These are phyloP conservation scores for Catocala fraxini DNA, from an alignment of 2,888 invertebrate species.

Conservation along the genomic window DNA sequence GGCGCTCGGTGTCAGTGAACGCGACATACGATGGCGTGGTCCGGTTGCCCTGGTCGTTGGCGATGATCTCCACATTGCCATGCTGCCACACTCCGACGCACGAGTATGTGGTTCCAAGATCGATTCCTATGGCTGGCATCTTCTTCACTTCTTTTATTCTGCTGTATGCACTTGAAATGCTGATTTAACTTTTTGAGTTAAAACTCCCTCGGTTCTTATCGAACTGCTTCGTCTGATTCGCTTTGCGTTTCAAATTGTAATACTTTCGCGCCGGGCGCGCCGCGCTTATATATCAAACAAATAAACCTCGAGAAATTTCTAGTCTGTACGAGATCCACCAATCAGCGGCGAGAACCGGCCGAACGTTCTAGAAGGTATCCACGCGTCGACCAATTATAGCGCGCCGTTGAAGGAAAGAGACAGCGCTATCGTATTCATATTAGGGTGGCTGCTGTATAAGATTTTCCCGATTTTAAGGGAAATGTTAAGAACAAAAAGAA, in stretches of 20 bases:
- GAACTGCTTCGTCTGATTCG: constrained; percentile 62
- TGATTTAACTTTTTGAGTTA: constrained; percentile 19
- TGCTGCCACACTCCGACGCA: constrained; percentile 95
- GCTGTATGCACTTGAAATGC: constrained; percentile 35
- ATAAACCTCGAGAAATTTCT: constrained; percentile 67
- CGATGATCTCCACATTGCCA: constrained; percentile 94
- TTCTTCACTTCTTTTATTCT: constrained; percentile 32
- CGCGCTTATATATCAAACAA: constrained; percentile 67
- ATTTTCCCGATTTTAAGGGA: constrained; percentile 19
- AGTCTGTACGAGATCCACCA: constrained; percentile 58
- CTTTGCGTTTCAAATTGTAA: constrained; percentile 73
- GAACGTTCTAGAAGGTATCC: constrained; percentile 63
- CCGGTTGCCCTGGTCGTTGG: constrained; percentile 96
- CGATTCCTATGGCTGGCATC: constrained; percentile 82
- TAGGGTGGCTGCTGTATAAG: constrained; percentile 32
- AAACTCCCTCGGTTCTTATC: constrained; percentile 63
- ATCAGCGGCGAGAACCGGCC: constrained; percentile 47
- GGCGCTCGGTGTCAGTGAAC: constrained; percentile 94
- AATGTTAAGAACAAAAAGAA: too few relatives aligned
- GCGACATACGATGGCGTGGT: constrained; percentile 96
- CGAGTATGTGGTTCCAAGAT: constrained; percentile 96
- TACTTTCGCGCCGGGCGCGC: constrained; percentile 67
- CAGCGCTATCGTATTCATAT: constrained; percentile 8
- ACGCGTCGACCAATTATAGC: constrained; percentile 56
- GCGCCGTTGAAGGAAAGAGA: constrained; percentile 41